Percentiles rank a stretch among this genome's conserved stretches.
Conservation (phyloP, 2,888 invertebrate species). For the Noctua fimbriata region DNA sequence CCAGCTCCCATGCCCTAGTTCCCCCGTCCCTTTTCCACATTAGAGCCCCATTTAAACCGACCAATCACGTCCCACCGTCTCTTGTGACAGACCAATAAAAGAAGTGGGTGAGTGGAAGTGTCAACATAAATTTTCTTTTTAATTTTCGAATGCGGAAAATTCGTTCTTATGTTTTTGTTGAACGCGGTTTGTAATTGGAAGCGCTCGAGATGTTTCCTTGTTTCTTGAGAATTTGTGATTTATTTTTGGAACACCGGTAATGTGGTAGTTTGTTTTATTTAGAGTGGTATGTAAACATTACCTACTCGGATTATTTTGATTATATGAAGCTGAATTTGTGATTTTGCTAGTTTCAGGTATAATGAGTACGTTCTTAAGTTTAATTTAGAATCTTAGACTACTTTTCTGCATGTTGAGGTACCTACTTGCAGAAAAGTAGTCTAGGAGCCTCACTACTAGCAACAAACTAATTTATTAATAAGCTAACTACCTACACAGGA, state of each 20-base stretch:
- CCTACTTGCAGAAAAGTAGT: no score
- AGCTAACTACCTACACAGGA: neutral
- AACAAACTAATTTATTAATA: neutral
- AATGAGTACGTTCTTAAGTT: neutral
- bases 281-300: neutral
- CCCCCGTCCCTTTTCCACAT: constrained; percentile 81
- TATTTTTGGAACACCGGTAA: constrained; percentile 36
- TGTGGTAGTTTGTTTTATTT: constrained; percentile 22
- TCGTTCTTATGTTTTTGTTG: constrained; percentile 64
- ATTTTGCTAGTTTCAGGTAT: neutral
- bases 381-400: neutral
- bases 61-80: constrained; percentile 81
- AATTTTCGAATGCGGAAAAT: constrained; percentile 74
- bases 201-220: constrained; percentile 55
- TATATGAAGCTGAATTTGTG: neutral
- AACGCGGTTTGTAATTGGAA: constrained; percentile 60
- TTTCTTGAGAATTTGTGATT: constrained; percentile 50
- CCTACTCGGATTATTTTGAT: neutral
- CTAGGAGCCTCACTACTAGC: neutral
- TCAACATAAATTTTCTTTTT: constrained; percentile 87
- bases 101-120: constrained; percentile 86
- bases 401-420: neutral
- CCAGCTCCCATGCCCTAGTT: constrained; percentile 69
- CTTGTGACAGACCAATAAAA: constrained; percentile 87
- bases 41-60: constrained; percentile 84